A percentile compares a stretch with the other conserved stretches of the same genome.
phyloP scores from a whole-genome alignment of 2,113 vertebrate genomes.

The Planiliza haematocheilus region DNA sequence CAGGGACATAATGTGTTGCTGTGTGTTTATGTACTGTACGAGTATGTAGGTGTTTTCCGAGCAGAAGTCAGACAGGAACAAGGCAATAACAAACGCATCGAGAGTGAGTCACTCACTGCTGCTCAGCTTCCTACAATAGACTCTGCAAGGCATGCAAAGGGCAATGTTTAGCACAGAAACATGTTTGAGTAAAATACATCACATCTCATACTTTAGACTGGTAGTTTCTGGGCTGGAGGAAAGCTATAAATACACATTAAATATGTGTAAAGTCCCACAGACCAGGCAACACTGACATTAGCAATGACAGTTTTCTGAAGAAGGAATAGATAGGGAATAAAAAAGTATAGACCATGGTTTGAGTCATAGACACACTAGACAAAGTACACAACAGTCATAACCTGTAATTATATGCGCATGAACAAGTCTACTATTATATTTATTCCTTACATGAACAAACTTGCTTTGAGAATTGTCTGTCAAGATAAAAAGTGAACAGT shows the following conservation, averaged over 20 bases:
- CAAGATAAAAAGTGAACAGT: no score
- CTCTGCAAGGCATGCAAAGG: slow-evolving; percentile 95
- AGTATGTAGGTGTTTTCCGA: slow-evolving; percentile 82
- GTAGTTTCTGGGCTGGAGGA: neutral
- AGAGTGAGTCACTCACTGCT: slow-evolving; percentile 89
- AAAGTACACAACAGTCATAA: no score
- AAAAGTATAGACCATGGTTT: no score
- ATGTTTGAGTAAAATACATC: neutral
- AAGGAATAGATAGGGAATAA: no score
- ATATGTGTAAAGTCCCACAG: no score
- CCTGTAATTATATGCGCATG: no score
- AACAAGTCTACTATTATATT: neutral
- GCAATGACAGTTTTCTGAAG: no score
- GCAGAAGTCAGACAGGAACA: slow-evolving; percentile 93
- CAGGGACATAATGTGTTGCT: neutral
- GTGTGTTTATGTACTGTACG: neutral
- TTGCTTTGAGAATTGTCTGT: neutral
- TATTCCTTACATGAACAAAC: neutral
- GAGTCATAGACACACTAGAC: no score
- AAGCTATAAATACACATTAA: neutral
- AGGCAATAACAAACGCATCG: slow-evolving; percentile 83
- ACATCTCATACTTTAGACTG: neutral
- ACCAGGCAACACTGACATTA: no score
- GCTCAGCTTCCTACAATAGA: slow-evolving; percentile 92
- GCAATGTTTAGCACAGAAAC: slow-evolving; percentile 69